Evolutionary conservation across 92 coral and sea anemone genomes (phyloP).

Genomic region (Heteractis magnifica): DNA sequence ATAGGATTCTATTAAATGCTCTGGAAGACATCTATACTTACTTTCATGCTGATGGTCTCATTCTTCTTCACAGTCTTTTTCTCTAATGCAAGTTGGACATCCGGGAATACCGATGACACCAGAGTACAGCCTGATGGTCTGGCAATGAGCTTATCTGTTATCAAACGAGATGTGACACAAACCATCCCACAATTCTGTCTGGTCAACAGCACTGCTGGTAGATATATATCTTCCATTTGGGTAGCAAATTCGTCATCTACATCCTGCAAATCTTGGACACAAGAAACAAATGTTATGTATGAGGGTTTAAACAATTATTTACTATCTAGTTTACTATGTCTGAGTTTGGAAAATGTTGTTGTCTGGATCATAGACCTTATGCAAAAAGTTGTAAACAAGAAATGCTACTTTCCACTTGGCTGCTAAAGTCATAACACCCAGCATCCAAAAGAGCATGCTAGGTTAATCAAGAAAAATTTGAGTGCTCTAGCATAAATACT

Average conservation of each 20-base stretch:
- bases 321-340: neutral
- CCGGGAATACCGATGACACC: conserved; percentile 8
- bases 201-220: conserved; percentile 26
- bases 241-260: neutral
- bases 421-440: too few species aligned
- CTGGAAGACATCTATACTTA: neutral
- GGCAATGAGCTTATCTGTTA: neutral
- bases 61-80: conserved; percentile 5
- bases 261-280: neutral
- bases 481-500: too few species aligned
- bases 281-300: neutral
- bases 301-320: neutral
- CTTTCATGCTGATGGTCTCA: neutral
- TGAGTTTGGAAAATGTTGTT: too few species aligned
- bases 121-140: conserved; percentile 10
- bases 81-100: neutral
- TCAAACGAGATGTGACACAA: conserved; percentile 19
- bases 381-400: too few species aligned
- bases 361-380: too few species aligned
- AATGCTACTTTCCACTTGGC: too few species aligned
- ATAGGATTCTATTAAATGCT: neutral
- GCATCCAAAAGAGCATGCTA: too few species aligned
- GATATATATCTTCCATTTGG: neutral
- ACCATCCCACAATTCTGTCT: conserved; percentile 5
- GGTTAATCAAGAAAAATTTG: too few species aligned